Base-by-base conservation (phyloP, 2,888 invertebrate genomes). In the Lycocerus yunnanus region DNA sequence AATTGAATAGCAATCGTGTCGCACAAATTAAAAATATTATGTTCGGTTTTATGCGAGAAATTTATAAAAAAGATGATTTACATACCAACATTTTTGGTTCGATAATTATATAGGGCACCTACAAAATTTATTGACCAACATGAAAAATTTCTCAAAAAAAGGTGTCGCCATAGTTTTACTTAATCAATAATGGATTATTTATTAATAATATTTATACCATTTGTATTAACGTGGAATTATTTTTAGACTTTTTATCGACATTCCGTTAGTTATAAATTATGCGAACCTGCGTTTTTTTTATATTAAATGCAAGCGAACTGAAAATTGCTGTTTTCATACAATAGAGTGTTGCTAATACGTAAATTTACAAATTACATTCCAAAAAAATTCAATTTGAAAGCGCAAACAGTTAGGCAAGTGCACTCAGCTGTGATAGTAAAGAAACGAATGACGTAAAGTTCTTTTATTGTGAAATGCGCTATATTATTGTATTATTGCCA, bases 401-500 rank as follows among this genome's bases (percentile, higher is more conserved):
- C 69, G 73, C 78, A 72, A 74, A 74, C 67, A 70, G 72, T 71
- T 74, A 69, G 75, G 72, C 70, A 76, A 71, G 73, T 73, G 75
- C 77, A 77, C 71, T 82, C 84, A 85, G 84, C 86, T 86, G 86
- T 87, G 86, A 86, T 86, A 87, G 85, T 83, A 82, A 81, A 83
- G 82, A 84, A 85, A 86, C 86, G 86, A 87, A 87, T 86, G 86
- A 86, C 86, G 86, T 86, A 86, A 84, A 81, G 76, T 81, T 75
- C 73, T 75, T 75, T 69, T 73, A 75, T 72, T 75, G 75, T 75
- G 73, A 76, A 77, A 71, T 71, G 68, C 66, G 74, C 73, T 68
- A 75, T 70, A 73, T 70, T 73, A 73, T 27, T 69, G 66, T 69
- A 72, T 73, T 69, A 73, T 63, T 68, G 68, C 58, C 58, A 73